These are phyloP conservation scores for Baronia brevicornis DNA, from an alignment of 2,888 invertebrate genomes.

Conservation along the genomic window DNA sequence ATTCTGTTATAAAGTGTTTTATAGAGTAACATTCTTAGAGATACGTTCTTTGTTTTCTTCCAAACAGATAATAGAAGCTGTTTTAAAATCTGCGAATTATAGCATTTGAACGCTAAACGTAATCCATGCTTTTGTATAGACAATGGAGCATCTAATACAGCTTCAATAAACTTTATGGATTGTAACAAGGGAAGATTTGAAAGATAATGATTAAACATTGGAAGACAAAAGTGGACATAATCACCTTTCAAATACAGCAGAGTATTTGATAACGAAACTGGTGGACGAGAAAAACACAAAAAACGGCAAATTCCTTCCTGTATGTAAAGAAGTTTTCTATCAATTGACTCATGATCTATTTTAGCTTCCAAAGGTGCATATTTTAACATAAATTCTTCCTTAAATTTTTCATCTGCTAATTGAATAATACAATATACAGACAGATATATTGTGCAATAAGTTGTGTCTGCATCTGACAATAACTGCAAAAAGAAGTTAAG, in stretches of 20 bases:
- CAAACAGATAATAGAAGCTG: slow-evolving; percentile 30
- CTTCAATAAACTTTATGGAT: slow-evolving; percentile 32
- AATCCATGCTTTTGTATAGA: slow-evolving; percentile 46
- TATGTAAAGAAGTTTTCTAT: too few species aligned
- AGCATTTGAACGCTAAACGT: slow-evolving; percentile 40
- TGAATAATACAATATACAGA: slow-evolving; percentile 36
- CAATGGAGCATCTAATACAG: slow-evolving; percentile 34
- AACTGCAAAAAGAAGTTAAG: slow-evolving; percentile 27
- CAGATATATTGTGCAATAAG: slow-evolving; percentile 12
- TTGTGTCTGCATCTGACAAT: slow-evolving; percentile 15
- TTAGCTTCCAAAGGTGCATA: slow-evolving; percentile 32
- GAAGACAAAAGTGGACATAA: slow-evolving; percentile 36
- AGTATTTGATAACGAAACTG: slow-evolving; percentile 31
- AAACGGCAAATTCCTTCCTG: slow-evolving; percentile 42
- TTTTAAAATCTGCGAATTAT: slow-evolving; percentile 30
- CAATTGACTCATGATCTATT: slow-evolving; percentile 36
- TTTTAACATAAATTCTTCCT: slow-evolving; percentile 31
- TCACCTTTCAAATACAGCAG: slow-evolving; percentile 39
- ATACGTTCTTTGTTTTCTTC: slow-evolving; percentile 38
- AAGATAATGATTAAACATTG: slow-evolving; percentile 36
- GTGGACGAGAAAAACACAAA: slow-evolving; percentile 35
- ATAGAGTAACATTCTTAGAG: slow-evolving; percentile 36
- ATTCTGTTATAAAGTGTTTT: slow-evolving; percentile 32
- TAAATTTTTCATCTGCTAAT: slow-evolving; percentile 28
- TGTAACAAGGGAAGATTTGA: slow-evolving; percentile 30